phyloP scores from a whole-genome alignment of 2,888 invertebrate genomes.

The Helleia helle region DNA sequence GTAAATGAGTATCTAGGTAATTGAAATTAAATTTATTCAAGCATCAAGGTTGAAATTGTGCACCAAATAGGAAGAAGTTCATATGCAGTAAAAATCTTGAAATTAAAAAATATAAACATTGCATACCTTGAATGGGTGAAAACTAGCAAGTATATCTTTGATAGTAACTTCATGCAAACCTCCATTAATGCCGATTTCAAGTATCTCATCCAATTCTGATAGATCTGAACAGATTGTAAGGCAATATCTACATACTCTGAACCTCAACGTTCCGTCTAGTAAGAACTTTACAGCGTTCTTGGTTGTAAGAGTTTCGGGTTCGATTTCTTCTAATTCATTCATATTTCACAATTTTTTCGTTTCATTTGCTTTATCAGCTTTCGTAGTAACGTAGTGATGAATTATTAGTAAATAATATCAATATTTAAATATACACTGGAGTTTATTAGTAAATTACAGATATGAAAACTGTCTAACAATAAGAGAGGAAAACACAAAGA shows the following conservation, averaged over 20 bases:
- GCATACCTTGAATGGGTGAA: conserved; percentile 60
- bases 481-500: no score
- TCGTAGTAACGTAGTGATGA: no score
- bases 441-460: no score
- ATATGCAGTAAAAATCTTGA: no score
- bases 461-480: no score
- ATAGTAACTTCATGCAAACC: conserved; percentile 46
- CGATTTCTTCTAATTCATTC: neutral
- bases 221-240: conserved; percentile 35
- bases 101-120: conserved; percentile 6
- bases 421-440: no score
- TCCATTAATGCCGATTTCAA: conserved; percentile 41
- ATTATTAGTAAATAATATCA: no score
- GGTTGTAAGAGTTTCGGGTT: conserved; percentile 16
- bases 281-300: conserved; percentile 48
- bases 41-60: no score
- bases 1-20: no score
- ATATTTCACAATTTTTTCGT: conserved; percentile 3
- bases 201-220: conserved; percentile 45
- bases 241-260: conserved; percentile 53
- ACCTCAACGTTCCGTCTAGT: conserved; percentile 40
- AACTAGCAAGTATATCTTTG: conserved; percentile 49
- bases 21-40: no score
- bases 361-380: no score
- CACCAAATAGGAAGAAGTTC: no score